These are phyloP conservation scores for Heteronetta atricapilla DNA, from an alignment of 2,113 vertebrate genomes.

Conservation along the genomic window DNA sequence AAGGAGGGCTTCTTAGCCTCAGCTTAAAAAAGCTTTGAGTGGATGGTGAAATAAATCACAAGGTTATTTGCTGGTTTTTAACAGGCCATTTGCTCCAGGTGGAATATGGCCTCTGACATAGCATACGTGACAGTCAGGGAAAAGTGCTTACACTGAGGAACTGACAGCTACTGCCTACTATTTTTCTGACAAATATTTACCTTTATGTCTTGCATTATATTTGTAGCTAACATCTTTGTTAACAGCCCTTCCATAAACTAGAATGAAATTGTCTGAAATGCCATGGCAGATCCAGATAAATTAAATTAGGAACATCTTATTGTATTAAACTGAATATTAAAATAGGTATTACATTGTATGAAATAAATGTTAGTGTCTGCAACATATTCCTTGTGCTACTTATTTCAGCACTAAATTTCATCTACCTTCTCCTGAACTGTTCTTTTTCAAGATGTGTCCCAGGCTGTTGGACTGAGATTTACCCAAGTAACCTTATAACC, in stretches of 20 bases:
- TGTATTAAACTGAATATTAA: background rate
- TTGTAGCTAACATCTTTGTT: background rate
- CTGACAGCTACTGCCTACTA: background rate
- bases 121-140: background rate
- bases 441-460: background rate
- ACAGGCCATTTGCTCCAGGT: conserved; percentile 1
- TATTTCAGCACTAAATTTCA: background rate
- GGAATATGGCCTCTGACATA: background rate
- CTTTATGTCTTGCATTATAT: background rate
- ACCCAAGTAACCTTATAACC: background rate
- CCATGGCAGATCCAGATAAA: background rate
- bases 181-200: conserved; percentile 18
- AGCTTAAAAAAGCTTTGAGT: background rate
- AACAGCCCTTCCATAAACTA: conserved; percentile 3
- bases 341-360: background rate
- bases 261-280: background rate
- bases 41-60: background rate
- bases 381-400: background rate
- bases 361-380: background rate
- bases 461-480: background rate
- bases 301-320: background rate
- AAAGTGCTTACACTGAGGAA: background rate
- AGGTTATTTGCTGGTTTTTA: conserved; percentile 20
- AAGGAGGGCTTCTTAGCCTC: background rate
- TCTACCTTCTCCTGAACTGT: background rate